phyloP scores from a whole-genome alignment of 2,888 invertebrate genomes.

The Leistus spinibarbis region DNA sequence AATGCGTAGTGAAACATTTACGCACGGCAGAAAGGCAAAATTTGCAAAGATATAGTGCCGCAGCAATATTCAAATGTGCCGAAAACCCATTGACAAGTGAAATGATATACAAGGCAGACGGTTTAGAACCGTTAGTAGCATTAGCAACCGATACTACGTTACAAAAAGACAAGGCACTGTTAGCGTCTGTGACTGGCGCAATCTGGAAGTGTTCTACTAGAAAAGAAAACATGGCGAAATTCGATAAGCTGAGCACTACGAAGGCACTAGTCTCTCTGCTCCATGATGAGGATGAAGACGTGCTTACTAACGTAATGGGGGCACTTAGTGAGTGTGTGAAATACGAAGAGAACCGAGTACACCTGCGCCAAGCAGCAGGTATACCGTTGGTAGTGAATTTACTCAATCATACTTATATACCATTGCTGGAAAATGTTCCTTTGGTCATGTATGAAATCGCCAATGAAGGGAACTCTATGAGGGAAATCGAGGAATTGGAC shows the following conservation, averaged over 20 bases:
- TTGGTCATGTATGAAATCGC: conserved; percentile 81
- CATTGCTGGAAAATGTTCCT: conserved; percentile 87
- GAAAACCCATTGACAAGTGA: conserved; percentile 78
- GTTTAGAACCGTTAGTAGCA: conserved; percentile 81
- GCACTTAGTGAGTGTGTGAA: conserved; percentile 87
- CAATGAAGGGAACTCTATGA: conserved; percentile 78
- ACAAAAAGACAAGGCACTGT: conserved; percentile 73
- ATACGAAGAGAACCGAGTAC: conserved; percentile 75
- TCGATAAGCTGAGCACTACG: conserved; percentile 67
- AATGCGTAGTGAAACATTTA: conserved; percentile 83
- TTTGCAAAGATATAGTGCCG: conserved; percentile 78
- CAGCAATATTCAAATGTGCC: conserved; percentile 88
- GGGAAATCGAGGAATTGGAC: conserved; percentile 83
- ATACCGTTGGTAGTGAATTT: conserved; percentile 79
- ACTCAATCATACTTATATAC: conserved; percentile 83
- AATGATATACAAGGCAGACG: conserved; percentile 85
- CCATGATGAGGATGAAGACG: conserved; percentile 80
- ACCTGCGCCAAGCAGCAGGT: conserved; percentile 75
- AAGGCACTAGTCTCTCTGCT: conserved; percentile 77
- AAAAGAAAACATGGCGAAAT: conserved; percentile 77
- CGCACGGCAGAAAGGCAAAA: conserved; percentile 54
- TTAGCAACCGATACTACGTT: conserved; percentile 73
- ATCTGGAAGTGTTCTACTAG: conserved; percentile 93
- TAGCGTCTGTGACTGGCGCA: conserved; percentile 89
- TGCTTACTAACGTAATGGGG: conserved; percentile 89